These are phyloP conservation scores for Lithophane leautieri DNA, from an alignment of 2,888 invertebrate genomes.

Conservation along the genomic window DNA sequence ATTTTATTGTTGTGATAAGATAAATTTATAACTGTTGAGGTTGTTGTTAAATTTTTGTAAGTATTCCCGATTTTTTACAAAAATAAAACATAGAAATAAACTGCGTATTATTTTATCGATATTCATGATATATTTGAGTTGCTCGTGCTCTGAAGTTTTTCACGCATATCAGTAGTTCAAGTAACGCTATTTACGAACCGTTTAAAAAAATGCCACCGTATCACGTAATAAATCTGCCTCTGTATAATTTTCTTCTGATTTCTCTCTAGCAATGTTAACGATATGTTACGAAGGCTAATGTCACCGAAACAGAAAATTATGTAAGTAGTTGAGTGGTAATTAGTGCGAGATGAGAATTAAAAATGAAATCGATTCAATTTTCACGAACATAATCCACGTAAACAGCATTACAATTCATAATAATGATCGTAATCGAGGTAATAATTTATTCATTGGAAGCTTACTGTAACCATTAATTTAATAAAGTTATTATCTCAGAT, in stretches of 20 bases:
- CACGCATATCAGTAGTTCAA: constrained; percentile 13
- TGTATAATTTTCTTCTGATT: constrained; percentile 72
- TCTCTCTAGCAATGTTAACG: constrained; percentile 76
- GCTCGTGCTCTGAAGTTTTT: constrained; percentile 13
- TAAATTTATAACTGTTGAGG: constrained; percentile 63
- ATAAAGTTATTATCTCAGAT: neutral
- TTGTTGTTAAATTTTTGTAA: constrained; percentile 67
- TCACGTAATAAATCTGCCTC: constrained; percentile 65
- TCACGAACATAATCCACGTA: constrained; percentile 18
- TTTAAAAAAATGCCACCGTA: constrained; percentile 73
- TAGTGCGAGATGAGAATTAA: constrained; percentile 36
- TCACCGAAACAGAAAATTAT: constrained; percentile 64
- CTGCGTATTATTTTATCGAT: constrained; percentile 45
- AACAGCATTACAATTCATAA: constrained; percentile 1
- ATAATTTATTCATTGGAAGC: constrained; percentile 12
- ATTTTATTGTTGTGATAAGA: constrained; percentile 76
- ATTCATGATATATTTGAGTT: neutral
- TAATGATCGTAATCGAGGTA: constrained; percentile 5
- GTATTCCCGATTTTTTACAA: constrained; percentile 60
- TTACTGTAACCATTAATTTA: neutral
- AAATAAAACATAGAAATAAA: constrained; percentile 57
- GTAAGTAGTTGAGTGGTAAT: constrained; percentile 59
- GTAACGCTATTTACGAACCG: constrained; percentile 26
- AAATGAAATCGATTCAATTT: constrained; percentile 43
- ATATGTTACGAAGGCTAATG: constrained; percentile 68